phyloP scores from a whole-genome alignment of 2,888 invertebrate species.

The Oscheius sp. region DNA sequence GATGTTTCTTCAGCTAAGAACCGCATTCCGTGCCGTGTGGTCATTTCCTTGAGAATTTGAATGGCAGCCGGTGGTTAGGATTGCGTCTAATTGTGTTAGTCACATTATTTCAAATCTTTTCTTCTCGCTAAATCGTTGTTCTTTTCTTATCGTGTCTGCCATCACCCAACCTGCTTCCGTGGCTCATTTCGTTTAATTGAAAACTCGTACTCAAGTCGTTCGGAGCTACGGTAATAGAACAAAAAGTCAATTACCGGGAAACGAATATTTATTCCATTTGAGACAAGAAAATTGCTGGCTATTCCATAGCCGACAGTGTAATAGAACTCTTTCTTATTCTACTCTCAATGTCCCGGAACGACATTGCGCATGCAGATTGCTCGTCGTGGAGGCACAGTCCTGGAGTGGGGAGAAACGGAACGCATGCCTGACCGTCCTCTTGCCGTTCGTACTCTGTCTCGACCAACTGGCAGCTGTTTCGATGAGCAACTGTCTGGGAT shows the following conservation, averaged over 20 bases:
- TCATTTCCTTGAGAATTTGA: constrained; percentile 29
- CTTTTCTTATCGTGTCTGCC: constrained; percentile 12
- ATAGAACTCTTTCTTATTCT: constrained; percentile 21
- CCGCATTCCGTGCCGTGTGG: constrained; percentile 28
- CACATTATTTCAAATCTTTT: constrained; percentile 33
- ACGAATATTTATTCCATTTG: no score
- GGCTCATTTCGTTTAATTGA: constrained; percentile 12
- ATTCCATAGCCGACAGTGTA: constrained; percentile 16
- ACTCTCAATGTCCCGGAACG: constrained; percentile 25
- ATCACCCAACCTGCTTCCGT: constrained; percentile 14
- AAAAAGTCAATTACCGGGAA: no score
- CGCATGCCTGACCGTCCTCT: constrained; percentile 10
- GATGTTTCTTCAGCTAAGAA: constrained; percentile 24
- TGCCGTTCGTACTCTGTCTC: constrained; percentile 31
- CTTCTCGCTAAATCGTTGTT: not conserved
- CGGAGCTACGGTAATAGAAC: no score
- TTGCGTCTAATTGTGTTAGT: constrained; percentile 35
- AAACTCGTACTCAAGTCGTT: not conserved
- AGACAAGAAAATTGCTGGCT: not conserved
- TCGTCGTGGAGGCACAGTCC: not conserved
- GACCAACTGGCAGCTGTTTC: constrained; percentile 27
- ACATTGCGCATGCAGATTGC: constrained; percentile 36
- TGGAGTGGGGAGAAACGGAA: not conserved
- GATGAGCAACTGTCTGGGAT: constrained; percentile 31
- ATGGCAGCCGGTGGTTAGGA: constrained; percentile 26